Conservation (phyloP, 2,797 vertebrate genomes). For the Ara ararauna region DNA sequence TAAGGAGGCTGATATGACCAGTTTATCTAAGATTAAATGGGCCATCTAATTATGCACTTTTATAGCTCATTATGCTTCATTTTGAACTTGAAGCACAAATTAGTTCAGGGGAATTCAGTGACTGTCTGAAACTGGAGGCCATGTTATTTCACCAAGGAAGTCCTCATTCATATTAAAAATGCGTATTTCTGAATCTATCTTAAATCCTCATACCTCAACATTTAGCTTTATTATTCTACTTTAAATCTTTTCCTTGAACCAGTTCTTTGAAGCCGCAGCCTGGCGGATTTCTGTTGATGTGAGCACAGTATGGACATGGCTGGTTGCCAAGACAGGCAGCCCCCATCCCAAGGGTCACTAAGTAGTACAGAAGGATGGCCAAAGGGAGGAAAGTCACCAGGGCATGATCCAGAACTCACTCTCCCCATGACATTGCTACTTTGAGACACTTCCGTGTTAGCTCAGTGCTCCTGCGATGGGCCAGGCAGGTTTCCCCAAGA, state of each 20-base stretch:
- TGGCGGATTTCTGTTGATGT: background rate
- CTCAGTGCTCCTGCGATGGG: no score
- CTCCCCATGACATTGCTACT: background rate
- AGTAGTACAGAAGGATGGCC: background rate
- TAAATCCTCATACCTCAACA: background rate
- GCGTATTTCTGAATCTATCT: background rate
- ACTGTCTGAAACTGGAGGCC: background rate
- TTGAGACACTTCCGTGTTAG: background rate
- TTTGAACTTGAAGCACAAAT: conserved; percentile 18
- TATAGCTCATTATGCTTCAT: conserved; percentile 17
- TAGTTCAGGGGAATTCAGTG: background rate
- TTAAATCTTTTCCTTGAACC: background rate
- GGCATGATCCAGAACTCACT: background rate
- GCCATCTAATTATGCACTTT: conserved; percentile 22
- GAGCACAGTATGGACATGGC: rapidly evolving
- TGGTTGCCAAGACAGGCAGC: background rate
- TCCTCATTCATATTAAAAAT: background rate
- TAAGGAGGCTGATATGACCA: background rate
- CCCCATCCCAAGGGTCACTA: background rate
- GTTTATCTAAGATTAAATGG: conserved; percentile 12
- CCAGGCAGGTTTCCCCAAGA: rapidly evolving
- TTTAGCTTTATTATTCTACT: background rate
- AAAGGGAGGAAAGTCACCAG: rapidly evolving
- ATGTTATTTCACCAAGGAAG: background rate
- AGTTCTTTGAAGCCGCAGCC: background rate